Conservation (phyloP, 2,888 invertebrate genomes). For the Pachliopta kotzebuea region DNA sequence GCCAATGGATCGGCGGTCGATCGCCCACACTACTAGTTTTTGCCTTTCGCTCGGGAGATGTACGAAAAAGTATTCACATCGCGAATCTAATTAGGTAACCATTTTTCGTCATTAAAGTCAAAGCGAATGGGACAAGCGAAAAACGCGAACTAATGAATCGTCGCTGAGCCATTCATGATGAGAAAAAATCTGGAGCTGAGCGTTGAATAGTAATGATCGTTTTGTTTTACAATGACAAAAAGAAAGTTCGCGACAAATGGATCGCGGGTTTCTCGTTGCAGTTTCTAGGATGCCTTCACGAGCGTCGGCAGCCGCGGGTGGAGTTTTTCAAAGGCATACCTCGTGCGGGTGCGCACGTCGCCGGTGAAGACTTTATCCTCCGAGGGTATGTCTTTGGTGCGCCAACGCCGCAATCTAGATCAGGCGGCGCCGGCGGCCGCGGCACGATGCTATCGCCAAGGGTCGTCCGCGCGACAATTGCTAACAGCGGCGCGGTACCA, state of each 20-base stretch:
- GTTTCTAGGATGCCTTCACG: conserved; percentile 69
- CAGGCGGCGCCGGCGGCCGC: conserved; percentile 57
- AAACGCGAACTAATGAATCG: conserved; percentile 36
- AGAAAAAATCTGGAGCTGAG: conserved; percentile 35
- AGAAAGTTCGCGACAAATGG: conserved; percentile 29
- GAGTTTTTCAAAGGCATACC: conserved; percentile 70
- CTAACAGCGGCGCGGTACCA: conserved; percentile 61
- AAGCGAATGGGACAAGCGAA: conserved; percentile 17
- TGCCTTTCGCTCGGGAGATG: conserved; percentile 25
- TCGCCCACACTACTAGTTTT: conserved; percentile 32
- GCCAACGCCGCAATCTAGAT: conserved; percentile 73
- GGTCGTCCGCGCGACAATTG: conserved; percentile 70
- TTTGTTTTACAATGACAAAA: conserved; percentile 30
- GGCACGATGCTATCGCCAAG: conserved; percentile 70
- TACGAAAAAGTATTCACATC: conserved; percentile 31
- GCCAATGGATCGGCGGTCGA: conserved; percentile 33
- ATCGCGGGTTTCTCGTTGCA: conserved; percentile 28
- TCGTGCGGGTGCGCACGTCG: conserved; percentile 56
- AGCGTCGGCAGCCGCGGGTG: conserved; percentile 45
- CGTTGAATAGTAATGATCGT: conserved; percentile 36
- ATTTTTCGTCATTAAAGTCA: conserved; percentile 29
- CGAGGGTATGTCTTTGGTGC: conserved; percentile 68
- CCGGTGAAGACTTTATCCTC: conserved; percentile 74
- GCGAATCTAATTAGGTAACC: conserved; percentile 32
- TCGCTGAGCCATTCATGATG: conserved; percentile 30